These are phyloP conservation scores for Cnemophilus loriae DNA, from an alignment of 2,113 vertebrate genomes.

Conservation along the genomic window DNA sequence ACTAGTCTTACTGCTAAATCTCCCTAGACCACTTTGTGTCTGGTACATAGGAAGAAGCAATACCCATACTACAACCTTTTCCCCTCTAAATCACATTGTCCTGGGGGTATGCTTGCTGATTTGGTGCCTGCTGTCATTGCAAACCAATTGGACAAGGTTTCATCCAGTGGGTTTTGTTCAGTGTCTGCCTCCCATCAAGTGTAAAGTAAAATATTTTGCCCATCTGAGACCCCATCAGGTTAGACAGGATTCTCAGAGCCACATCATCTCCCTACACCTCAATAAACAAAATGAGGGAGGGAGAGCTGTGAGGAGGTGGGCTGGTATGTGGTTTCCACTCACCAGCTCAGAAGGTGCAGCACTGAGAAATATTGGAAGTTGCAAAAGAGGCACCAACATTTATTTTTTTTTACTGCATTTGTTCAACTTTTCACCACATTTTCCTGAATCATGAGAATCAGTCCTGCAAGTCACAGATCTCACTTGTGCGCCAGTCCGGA, in stretches of 20 bases:
- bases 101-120: neutral
- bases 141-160: neutral
- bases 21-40: neutral
- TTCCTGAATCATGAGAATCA: neutral
- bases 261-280: neutral
- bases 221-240: neutral
- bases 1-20: neutral
- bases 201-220: neutral
- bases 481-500: neutral
- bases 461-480: neutral
- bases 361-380: neutral
- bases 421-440: neutral
- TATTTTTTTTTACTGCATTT: neutral
- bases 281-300: neutral
- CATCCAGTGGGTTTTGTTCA: neutral
- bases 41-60: neutral
- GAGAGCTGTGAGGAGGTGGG: fast-evolving
- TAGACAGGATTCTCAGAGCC: neutral
- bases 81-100: neutral
- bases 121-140: fast-evolving
- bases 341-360: neutral
- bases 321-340: neutral
- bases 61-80: neutral
- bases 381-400: neutral
- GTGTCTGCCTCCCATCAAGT: neutral